These are phyloP conservation scores for Manis crassicaudata DNA, from an alignment of 2,797 vertebrate genomes.

Conservation along the genomic window DNA sequence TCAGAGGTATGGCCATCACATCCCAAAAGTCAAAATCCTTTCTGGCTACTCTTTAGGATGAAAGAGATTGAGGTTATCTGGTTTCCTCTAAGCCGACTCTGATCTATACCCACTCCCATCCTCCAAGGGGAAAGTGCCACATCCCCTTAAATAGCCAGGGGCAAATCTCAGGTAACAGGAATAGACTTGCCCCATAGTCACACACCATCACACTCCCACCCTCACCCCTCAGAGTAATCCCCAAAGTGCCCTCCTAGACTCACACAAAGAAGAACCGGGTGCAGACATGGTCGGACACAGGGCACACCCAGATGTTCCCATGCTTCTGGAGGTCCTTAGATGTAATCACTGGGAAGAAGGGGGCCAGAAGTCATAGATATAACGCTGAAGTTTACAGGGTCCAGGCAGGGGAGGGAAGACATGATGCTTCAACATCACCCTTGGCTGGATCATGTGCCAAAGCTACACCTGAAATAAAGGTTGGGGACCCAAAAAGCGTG, in stretches of 20 bases:
- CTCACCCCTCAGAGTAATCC: neutral
- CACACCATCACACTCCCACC: neutral
- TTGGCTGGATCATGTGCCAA: neutral
- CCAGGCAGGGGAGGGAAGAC: neutral
- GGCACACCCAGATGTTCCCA: slow-evolving; percentile 99
- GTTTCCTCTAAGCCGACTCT: slow-evolving; percentile 2
- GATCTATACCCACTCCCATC: neutral
- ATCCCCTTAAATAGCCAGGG: neutral
- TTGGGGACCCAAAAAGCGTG: neutral
- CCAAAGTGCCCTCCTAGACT: slow-evolving; percentile 82
- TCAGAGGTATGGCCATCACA: neutral
- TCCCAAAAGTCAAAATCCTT: slow-evolving; percentile 20
- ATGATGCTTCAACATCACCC: neutral
- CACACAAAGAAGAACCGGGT: slow-evolving; percentile 99
- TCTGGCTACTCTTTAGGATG: neutral
- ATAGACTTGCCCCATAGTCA: neutral
- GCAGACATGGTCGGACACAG: slow-evolving; percentile 98
- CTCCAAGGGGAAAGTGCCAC: neutral
- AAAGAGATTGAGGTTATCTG: neutral
- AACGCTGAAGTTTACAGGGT: neutral
- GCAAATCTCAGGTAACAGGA: neutral
- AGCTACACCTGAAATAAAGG: neutral
- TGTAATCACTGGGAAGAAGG: slow-evolving; percentile 92
- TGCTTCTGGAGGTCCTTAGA: slow-evolving; percentile 99
- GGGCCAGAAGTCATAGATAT: neutral